These are phyloP conservation scores for Siniperca scherzeri DNA, from an alignment of 2,797 vertebrate species.

Conservation along the genomic window DNA sequence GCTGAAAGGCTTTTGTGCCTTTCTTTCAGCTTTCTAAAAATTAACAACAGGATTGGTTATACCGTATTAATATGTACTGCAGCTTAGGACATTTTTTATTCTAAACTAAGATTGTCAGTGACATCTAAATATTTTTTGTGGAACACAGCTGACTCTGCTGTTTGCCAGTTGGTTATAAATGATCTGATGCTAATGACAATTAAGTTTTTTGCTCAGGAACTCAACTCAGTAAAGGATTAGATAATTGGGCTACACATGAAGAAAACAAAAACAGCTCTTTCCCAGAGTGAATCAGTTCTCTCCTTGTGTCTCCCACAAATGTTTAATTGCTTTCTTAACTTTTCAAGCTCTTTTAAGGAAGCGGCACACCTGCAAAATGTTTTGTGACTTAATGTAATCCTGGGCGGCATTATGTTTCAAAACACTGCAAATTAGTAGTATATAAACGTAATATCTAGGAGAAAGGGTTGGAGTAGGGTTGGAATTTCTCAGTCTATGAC, in stretches of 20 bases:
- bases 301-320: background rate
- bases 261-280: background rate
- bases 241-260: background rate
- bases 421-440: background rate
- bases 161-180: background rate
- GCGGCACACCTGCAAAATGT: background rate
- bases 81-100: background rate
- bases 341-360: background rate
- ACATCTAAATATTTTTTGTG: background rate
- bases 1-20: background rate
- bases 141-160: background rate
- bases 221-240: background rate
- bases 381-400: background rate
- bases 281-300: background rate
- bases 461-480: background rate
- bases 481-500: background rate
- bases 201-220: background rate
- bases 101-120: background rate
- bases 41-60: background rate
- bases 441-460: background rate
- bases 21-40: background rate
- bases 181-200: background rate
- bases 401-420: background rate
- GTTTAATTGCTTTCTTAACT: background rate
- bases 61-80: background rate